These are phyloP conservation scores for Seriola aureovittata DNA, from an alignment of 2,113 vertebrate genomes.

Conservation along the genomic window DNA sequence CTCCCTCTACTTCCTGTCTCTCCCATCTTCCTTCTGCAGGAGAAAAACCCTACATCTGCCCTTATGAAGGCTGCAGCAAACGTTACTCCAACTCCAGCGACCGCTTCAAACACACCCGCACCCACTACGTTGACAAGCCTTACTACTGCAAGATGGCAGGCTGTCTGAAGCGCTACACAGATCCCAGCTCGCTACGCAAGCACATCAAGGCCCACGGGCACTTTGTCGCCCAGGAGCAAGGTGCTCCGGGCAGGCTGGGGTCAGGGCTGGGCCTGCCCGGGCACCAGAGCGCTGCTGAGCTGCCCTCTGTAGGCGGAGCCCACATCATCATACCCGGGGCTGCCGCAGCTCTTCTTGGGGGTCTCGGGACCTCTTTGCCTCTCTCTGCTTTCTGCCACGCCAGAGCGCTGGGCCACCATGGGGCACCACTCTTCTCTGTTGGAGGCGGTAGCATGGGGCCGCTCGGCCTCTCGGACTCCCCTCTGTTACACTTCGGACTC, in stretches of 20 bases:
- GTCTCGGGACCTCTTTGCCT: slow-evolving; percentile 83
- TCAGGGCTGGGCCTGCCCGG: slow-evolving; percentile 31
- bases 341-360: slow-evolving; percentile 88
- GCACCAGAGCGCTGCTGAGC: slow-evolving; percentile 61
- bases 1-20: neutral
- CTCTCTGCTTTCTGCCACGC: slow-evolving; percentile 82
- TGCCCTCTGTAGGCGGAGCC: slow-evolving; percentile 82
- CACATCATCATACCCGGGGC: slow-evolving; percentile 87
- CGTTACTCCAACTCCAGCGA: slow-evolving; percentile 99
- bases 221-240: slow-evolving; percentile 89
- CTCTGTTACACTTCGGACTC: slow-evolving; percentile 89
- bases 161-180: slow-evolving; percentile 98
- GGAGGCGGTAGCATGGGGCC: slow-evolving; percentile 61
- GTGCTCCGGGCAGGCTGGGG: slow-evolving; percentile 78
- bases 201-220: slow-evolving; percentile 99
- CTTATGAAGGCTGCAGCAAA: slow-evolving; percentile 97
- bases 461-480: slow-evolving; percentile 89
- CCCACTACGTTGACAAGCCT: slow-evolving; percentile 98
- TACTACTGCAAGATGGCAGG: slow-evolving; percentile 99
- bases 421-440: slow-evolving; percentile 60
- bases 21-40: slow-evolving; percentile 78
- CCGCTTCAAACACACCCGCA: slow-evolving; percentile 99
- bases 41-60: slow-evolving; percentile 97
- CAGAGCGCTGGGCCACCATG: slow-evolving; percentile 83
- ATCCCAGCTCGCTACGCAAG: slow-evolving; percentile 98